phyloP scores from a whole-genome alignment of 35 echinoderm and acorn worm species.

The Ophiothrix spiculata region DNA sequence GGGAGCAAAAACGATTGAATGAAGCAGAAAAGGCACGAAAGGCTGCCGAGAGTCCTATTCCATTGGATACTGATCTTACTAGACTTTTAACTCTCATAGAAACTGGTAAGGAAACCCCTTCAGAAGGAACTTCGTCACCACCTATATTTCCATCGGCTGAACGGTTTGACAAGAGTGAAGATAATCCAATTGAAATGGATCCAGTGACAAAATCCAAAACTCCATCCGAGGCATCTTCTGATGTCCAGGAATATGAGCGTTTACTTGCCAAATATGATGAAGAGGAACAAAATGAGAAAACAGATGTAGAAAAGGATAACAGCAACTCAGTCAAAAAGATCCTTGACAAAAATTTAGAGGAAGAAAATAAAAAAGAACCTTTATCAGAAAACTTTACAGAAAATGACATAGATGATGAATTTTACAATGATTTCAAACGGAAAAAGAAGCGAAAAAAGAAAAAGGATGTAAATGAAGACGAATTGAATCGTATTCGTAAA shows the following conservation, averaged over 20 bases:
- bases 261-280: neutral
- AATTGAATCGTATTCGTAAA: conserved; percentile 8
- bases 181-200: neutral
- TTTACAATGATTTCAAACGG: conserved; percentile 12
- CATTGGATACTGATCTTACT: neutral
- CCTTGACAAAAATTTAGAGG: neutral
- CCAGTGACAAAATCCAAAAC: neutral
- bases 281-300: neutral
- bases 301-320: neutral
- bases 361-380: neutral
- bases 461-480: conserved; percentile 10
- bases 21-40: neutral
- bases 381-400: neutral
- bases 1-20: neutral
- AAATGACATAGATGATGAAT: conserved; percentile 30
- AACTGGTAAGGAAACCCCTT: neutral
- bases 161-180: neutral
- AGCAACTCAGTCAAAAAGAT: neutral
- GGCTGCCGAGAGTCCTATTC: neutral
- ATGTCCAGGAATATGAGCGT: neutral
- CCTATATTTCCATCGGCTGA: too few species aligned
- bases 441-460: conserved; percentile 34
- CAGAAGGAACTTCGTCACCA: neutral
- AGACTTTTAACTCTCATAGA: neutral
- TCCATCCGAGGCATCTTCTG: neutral